Evolutionary conservation across 2,888 invertebrate genomes (phyloP).

Genomic region (Hipparchia semele): DNA sequence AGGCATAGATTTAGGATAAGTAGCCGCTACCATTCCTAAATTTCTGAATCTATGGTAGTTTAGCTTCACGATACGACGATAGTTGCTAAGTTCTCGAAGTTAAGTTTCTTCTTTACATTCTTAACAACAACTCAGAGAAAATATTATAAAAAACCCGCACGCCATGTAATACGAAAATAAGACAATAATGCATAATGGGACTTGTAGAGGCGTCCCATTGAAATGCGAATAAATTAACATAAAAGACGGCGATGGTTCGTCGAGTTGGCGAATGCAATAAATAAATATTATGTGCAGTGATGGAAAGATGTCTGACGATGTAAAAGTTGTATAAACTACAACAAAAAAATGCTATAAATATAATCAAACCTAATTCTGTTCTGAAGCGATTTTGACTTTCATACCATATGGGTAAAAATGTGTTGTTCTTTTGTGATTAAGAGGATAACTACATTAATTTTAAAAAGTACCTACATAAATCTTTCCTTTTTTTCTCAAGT

Average conservation of each 20-base stretch:
- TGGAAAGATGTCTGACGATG: background rate
- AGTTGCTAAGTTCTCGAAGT: background rate
- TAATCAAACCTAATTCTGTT: too few relatives aligned
- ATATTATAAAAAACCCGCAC: constrained; percentile 21
- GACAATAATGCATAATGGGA: constrained; percentile 44
- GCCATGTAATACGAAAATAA: constrained; percentile 26
- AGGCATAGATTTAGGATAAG: too few relatives aligned
- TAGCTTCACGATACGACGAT: too few relatives aligned
- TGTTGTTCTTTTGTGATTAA: too few relatives aligned
- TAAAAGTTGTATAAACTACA: background rate
- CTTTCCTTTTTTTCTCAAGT: too few relatives aligned
- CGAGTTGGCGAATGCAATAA: constrained; percentile 61
- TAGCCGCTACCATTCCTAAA: too few relatives aligned
- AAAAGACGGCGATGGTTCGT: constrained; percentile 52
- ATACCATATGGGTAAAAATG: background rate
- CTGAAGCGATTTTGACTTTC: too few relatives aligned
- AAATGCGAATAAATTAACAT: constrained; percentile 78
- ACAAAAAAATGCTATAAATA: background rate
- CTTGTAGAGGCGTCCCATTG: constrained; percentile 69
- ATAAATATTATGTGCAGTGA: constrained; percentile 46
- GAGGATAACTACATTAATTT: too few relatives aligned
- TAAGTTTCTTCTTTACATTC: constrained; percentile 1
- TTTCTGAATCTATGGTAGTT: too few relatives aligned
- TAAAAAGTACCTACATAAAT: too few relatives aligned
- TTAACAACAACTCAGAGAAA: constrained; percentile 23